Evolutionary conservation across 2,113 vertebrate species (phyloP).

Genomic region (Tauraco erythrolophus): DNA sequence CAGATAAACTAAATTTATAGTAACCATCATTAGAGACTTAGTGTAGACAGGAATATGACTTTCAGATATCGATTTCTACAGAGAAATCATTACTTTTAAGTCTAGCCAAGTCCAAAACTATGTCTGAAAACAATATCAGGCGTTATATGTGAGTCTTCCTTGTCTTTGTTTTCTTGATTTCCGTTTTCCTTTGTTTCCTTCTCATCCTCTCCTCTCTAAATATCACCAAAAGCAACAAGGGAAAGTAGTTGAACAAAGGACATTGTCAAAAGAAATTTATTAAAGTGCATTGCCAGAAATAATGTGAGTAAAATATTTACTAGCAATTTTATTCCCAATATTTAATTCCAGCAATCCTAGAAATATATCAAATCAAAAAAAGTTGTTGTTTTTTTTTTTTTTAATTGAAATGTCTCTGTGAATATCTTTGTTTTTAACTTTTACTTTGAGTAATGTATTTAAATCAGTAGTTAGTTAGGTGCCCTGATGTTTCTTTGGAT

Average conservation of each 20-base stretch:
- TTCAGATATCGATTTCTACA: background rate
- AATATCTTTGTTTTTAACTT: background rate
- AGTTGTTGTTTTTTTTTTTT: accelerated
- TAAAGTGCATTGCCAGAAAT: background rate
- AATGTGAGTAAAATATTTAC: background rate
- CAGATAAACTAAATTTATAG: background rate
- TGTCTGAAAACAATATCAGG: background rate
- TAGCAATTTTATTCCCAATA: background rate
- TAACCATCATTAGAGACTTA: background rate
- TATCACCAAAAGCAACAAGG: background rate
- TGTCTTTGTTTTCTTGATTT: background rate
- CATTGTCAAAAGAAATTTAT: background rate
- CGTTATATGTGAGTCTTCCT: background rate
- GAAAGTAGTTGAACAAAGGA: background rate
- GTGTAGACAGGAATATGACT: background rate
- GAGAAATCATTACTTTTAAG: background rate
- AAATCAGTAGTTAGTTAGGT: background rate
- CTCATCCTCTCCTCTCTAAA: background rate
- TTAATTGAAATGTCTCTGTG: background rate
- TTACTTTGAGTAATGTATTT: background rate
- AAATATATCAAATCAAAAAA: background rate
- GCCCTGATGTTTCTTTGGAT: background rate
- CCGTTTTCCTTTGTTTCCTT: background rate
- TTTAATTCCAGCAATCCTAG: background rate
- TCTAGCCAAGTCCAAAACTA: background rate